Evolutionary conservation across 2,797 vertebrate species (phyloP).

Genomic region (Helarctos malayanus): DNA sequence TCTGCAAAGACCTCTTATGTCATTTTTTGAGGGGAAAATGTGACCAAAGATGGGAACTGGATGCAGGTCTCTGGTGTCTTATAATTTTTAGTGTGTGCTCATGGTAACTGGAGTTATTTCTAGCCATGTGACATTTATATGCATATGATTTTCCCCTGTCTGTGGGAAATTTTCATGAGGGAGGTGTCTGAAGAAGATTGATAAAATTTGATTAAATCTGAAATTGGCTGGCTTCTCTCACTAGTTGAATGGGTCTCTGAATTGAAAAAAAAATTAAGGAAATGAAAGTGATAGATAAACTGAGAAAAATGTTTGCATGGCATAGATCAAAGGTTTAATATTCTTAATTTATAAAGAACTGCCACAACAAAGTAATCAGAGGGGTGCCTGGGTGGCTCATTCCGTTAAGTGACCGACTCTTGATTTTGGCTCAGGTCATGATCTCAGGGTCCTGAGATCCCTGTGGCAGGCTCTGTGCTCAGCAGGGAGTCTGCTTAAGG

Average conservation of each 20-base stretch:
- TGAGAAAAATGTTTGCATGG: neutral
- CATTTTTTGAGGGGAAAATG: neutral
- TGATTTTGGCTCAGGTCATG: too few species aligned
- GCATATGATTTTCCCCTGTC: neutral
- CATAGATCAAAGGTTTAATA: neutral
- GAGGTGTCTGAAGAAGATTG: neutral
- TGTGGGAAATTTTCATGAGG: neutral
- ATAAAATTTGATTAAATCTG: neutral
- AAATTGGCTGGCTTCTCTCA: neutral
- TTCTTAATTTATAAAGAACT: slow-evolving; percentile 4
- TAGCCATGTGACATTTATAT: neutral
- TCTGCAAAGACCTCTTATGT: neutral
- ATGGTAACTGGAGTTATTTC: neutral
- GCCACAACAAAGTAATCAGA: neutral
- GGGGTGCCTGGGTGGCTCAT: too few species aligned
- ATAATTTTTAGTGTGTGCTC: neutral
- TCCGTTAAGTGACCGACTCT: too few species aligned
- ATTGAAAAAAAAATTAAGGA: neutral
- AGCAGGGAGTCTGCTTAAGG: too few species aligned
- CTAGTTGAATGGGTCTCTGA: neutral
- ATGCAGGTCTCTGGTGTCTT: neutral
- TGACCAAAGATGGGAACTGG: neutral
- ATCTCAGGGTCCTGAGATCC: too few species aligned
- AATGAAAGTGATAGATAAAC: neutral
- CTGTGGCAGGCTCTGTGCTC: too few species aligned